Evolutionary conservation across 1,140 invertebrate species (phyloP).

Genomic region (Coptotermes formosanus): DNA sequence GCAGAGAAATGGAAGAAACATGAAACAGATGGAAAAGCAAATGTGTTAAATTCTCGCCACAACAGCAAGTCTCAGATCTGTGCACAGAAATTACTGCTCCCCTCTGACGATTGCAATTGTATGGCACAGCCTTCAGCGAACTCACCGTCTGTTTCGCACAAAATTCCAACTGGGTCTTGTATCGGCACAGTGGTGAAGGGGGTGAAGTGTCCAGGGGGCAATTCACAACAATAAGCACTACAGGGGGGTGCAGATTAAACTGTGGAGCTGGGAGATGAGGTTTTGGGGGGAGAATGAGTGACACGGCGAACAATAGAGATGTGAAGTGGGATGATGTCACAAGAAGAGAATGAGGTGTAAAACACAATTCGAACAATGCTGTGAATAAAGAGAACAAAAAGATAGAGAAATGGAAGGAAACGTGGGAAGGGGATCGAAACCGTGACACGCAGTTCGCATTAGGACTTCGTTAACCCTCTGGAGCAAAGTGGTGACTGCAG

Average conservation of each 20-base stretch:
- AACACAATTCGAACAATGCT: not conserved
- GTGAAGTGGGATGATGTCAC: not conserved
- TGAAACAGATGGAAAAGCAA: no score
- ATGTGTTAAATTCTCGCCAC: no score
- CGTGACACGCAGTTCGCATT: not conserved
- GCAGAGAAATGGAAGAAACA: no score
- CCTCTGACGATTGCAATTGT: no score
- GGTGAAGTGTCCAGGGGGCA: not conserved
- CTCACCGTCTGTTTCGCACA: not conserved
- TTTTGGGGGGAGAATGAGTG: not conserved
- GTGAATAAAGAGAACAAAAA: not conserved
- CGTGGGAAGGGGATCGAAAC: not conserved
- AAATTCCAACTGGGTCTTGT: not conserved
- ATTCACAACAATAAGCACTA: not conserved
- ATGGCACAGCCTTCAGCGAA: no score
- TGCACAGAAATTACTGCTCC: no score
- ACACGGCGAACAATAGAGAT: not conserved
- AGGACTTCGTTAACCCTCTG: no score
- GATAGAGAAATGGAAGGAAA: not conserved
- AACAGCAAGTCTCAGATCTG: no score
- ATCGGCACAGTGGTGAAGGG: not conserved
- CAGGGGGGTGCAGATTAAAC: not conserved
- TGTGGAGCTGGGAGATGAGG: not conserved
- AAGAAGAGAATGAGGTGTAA: not conserved
- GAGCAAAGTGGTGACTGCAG: no score